Conservation (phyloP, 2,888 invertebrate species). For the Chloroclystis v-ata region DNA sequence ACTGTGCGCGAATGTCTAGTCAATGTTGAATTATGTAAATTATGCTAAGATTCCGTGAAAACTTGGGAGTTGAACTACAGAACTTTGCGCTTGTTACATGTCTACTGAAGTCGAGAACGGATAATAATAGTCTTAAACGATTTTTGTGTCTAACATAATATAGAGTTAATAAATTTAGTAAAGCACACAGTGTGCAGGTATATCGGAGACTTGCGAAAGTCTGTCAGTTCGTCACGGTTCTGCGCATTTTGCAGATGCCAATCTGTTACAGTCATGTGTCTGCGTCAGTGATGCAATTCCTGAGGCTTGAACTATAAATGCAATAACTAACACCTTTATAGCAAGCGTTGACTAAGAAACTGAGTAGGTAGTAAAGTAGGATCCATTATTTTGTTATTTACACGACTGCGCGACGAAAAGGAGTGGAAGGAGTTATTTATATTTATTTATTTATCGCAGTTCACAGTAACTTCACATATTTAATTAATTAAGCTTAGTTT, state of each 20-base stretch:
- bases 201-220: conserved; percentile 62
- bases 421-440: too few species aligned
- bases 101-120: too few species aligned
- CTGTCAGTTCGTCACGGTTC: conserved; percentile 59
- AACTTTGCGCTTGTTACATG: conserved; percentile 1
- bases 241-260: conserved; percentile 49
- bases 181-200: conserved; percentile 7
- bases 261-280: conserved; percentile 59
- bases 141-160: too few species aligned
- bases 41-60: background rate
- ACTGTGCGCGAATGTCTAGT: conserved; percentile 1
- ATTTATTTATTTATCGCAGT: too few species aligned
- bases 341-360: conserved; percentile 6
- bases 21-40: conserved; percentile 7
- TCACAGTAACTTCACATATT: too few species aligned
- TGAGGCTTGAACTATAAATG: conserved; percentile 23
- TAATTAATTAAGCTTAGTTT: too few species aligned
- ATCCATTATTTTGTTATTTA: too few species aligned
- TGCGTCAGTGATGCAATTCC: conserved; percentile 59
- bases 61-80: background rate
- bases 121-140: too few species aligned
- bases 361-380: too few species aligned
- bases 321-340: conserved; percentile 6
- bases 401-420: too few species aligned
- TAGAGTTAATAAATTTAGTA: too few species aligned